Conservation (phyloP, 1,140 invertebrate genomes). For the Anoplophora glabripennis region DNA sequence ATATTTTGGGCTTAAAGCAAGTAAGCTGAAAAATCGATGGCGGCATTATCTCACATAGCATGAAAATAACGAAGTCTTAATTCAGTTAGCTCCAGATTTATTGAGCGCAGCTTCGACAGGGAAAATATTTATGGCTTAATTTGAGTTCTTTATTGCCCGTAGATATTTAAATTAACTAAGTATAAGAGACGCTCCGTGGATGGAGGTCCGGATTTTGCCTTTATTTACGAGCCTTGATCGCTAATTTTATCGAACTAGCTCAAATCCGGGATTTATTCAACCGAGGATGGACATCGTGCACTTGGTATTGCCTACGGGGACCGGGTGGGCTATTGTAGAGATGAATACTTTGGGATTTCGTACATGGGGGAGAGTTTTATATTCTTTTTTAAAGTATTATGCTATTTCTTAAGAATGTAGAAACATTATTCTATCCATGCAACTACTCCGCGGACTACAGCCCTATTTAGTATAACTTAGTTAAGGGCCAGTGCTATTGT, state of each 20-base stretch:
- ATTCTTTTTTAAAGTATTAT: too few species aligned
- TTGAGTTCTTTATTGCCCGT: constrained; percentile 34
- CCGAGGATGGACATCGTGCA: neutral
- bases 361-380: too few species aligned
- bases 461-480: too few species aligned
- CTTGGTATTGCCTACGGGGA: neutral
- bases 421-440: too few species aligned
- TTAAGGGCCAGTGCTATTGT: too few species aligned
- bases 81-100: constrained; percentile 35
- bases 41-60: constrained; percentile 10
- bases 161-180: constrained; percentile 33
- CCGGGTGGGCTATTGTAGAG: neutral
- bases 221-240: neutral
- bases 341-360: neutral
- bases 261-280: neutral
- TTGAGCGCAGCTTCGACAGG: constrained; percentile 32
- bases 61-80: constrained; percentile 25
- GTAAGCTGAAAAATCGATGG: neutral
- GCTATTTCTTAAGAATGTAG: too few species aligned
- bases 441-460: too few species aligned
- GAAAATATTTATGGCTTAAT: constrained; percentile 37
- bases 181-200: constrained; percentile 1
- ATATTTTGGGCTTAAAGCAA: too few species aligned
- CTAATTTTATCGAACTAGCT: neutral
- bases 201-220: neutral